Percentiles rank a stretch among this genome's conserved stretches.
These are phyloP conservation scores for Tetrao urogallus DNA, from an alignment of 2,113 vertebrate genomes.

Conservation along the genomic window DNA sequence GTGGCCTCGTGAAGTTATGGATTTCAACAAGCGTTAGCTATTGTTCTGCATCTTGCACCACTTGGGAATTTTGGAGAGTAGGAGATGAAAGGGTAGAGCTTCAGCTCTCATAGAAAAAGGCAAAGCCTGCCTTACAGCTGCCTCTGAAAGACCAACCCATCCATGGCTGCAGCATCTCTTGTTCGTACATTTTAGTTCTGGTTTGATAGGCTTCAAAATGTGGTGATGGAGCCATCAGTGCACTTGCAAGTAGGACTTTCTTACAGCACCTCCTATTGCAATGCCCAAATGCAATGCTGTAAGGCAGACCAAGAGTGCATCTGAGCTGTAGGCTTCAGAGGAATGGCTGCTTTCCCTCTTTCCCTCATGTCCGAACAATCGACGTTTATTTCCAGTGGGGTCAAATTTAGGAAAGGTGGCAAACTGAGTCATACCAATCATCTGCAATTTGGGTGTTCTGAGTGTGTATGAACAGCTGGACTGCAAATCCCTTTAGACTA, in stretches of 20 bases:
- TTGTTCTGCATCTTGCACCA: neutral
- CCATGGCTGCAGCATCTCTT: neutral
- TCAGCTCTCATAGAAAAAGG: neutral
- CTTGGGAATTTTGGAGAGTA: neutral
- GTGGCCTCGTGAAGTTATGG: neutral
- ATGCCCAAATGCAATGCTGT: neutral
- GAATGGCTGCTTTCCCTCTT: neutral
- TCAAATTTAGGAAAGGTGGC: neutral
- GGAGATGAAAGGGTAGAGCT: neutral
- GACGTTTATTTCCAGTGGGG: neutral
- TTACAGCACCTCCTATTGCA: neutral
- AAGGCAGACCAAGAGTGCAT: neutral
- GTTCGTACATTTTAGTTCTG: neutral
- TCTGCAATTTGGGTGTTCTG: neutral
- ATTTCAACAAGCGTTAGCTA: neutral
- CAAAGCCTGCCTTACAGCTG: neutral
- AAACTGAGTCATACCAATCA: neutral
- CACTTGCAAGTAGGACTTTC: neutral
- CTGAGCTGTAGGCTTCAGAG: neutral
- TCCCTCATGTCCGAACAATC: neutral
- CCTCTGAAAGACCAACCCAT: neutral
- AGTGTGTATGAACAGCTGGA: constrained; percentile 4
- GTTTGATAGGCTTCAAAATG: neutral
- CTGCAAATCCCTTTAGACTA: neutral
- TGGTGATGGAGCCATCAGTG: neutral